Evolutionary conservation across 2,797 vertebrate species (phyloP).

Genomic region (Furcifer pardalis): DNA sequence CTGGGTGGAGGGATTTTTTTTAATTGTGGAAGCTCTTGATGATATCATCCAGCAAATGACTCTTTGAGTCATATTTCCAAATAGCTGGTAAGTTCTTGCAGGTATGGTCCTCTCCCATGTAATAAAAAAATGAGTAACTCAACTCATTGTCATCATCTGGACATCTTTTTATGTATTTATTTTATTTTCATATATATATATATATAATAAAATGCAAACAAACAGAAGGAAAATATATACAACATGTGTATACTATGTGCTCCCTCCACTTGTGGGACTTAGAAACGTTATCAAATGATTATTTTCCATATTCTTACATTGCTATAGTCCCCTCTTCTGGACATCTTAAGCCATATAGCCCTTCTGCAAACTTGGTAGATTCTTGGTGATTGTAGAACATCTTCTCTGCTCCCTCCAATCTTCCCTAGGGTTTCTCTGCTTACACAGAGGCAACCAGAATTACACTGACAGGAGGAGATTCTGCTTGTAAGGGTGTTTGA

Average conservation of each 20-base stretch:
- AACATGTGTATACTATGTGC: no score
- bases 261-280: no score
- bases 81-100: neutral
- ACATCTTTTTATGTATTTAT: no score
- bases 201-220: no score
- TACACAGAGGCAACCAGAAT: neutral
- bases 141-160: neutral
- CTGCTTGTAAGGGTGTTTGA: neutral
- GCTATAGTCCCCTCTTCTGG: no score
- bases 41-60: neutral
- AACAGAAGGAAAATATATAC: no score
- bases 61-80: neutral
- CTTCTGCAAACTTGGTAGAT: neutral
- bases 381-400: neutral
- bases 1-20: neutral
- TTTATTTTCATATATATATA: no score
- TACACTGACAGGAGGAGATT: neutral
- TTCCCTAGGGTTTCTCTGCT: neutral
- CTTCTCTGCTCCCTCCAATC: neutral
- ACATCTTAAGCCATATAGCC: neutral
- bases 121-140: constrained; percentile 1
- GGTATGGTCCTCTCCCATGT: neutral
- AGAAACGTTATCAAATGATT: no score
- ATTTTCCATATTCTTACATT: no score
- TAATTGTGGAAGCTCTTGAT: neutral